A percentile compares a stretch with the other conserved stretches of the same genome.
Evolutionary conservation across 2,113 vertebrate genomes (phyloP).

Genomic region (Caranx ignobilis): DNA sequence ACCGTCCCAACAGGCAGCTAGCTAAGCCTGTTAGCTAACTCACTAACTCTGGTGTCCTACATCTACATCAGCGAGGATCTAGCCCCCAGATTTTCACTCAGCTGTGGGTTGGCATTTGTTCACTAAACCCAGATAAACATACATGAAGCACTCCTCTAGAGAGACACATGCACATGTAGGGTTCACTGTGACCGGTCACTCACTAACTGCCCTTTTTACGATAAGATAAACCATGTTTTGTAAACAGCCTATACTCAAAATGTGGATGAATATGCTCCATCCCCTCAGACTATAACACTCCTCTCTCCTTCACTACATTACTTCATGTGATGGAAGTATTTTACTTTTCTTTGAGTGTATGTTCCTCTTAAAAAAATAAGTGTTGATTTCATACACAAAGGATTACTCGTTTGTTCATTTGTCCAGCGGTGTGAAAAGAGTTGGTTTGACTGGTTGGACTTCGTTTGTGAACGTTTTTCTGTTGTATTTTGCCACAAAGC

Average conservation of each 20-base stretch:
- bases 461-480: conserved; percentile 7
- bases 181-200: conserved; percentile 50
- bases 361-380: neutral
- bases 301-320: neutral
- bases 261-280: neutral
- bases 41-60: conserved; percentile 26
- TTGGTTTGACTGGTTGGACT: conserved; percentile 23
- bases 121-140: conserved; percentile 1
- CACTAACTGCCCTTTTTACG: conserved; percentile 58
- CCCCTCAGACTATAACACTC: neutral
- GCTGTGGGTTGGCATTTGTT: conserved; percentile 6
- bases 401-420: conserved; percentile 2
- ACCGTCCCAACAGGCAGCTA: conserved; percentile 18
- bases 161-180: conserved; percentile 5
- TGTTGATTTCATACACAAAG: conserved; percentile 3
- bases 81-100: neutral
- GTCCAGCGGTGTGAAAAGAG: conserved; percentile 2
- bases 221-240: conserved; percentile 34
- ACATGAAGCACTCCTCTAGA: conserved; percentile 44
- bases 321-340: conserved; percentile 17
- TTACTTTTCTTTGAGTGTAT: neutral
- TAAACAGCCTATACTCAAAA: conserved; percentile 17
- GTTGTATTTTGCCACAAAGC: neutral
- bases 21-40: conserved; percentile 18
- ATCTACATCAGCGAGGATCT: neutral